Evolutionary conservation across 2,888 invertebrate genomes (phyloP).

Genomic region (Perithous albicinctus): DNA sequence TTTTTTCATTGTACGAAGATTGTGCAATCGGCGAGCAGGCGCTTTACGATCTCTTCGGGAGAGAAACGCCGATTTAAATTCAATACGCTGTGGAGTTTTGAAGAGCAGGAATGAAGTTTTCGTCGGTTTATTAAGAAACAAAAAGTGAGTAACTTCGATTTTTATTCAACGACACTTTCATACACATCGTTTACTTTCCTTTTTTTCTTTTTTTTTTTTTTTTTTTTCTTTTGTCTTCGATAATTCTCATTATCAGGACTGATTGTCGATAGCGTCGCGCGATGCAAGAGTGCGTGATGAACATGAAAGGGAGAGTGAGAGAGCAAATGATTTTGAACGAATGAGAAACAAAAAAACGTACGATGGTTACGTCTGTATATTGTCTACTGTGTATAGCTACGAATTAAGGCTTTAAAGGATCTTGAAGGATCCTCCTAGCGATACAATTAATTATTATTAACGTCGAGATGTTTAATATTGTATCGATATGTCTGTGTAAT

Average conservation of each 20-base stretch:
- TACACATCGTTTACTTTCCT: neutral
- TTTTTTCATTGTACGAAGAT: neutral
- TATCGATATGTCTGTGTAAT: constrained; percentile 70
- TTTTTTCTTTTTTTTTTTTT: too few species aligned
- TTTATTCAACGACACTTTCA: neutral
- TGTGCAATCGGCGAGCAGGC: neutral
- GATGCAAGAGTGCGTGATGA: neutral
- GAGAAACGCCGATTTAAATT: neutral
- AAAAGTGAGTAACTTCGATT: neutral
- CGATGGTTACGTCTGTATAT: constrained; percentile 63
- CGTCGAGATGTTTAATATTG: constrained; percentile 67
- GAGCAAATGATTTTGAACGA: neutral
- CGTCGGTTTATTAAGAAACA: neutral
- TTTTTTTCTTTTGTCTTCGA: too few species aligned
- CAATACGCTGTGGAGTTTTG: neutral
- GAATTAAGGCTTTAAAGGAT: constrained; percentile 56
- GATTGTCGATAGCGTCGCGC: neutral
- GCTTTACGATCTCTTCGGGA: neutral
- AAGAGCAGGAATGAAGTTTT: neutral
- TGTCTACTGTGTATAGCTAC: constrained; percentile 63
- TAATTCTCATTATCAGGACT: neutral
- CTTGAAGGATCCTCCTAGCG: constrained; percentile 21
- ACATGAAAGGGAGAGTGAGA: neutral
- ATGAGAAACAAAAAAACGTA: constrained; percentile 36
- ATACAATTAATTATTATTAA: constrained; percentile 30